These are phyloP conservation scores for Pseudoips prasinana DNA, from an alignment of 2,888 invertebrate genomes.

Conservation along the genomic window DNA sequence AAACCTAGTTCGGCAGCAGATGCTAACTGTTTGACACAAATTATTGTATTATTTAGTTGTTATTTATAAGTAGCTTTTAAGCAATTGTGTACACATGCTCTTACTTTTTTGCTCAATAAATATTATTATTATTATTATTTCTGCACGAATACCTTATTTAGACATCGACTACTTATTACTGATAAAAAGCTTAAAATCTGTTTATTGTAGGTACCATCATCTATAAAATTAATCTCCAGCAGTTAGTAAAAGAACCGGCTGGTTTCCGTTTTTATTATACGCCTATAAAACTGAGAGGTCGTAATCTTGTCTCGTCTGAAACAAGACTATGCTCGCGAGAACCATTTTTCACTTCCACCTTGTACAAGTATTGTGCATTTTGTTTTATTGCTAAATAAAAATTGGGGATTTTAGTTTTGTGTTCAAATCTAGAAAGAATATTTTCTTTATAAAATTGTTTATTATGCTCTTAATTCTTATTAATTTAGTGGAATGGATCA, in stretches of 20 bases:
- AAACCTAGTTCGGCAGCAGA: too few species aligned
- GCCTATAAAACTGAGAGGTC: conserved; percentile 67
- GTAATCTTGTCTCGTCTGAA: conserved; percentile 49
- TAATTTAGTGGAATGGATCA: conserved; percentile 32
- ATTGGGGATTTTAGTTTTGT: too few species aligned
- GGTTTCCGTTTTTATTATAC: conserved; percentile 62
- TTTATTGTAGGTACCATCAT: conserved; percentile 51
- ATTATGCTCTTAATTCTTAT: conserved; percentile 20
- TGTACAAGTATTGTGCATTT: too few species aligned
- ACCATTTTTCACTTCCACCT: conserved; percentile 45
- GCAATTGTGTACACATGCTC: too few species aligned
- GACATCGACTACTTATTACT: conserved; percentile 16
- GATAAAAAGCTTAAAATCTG: conserved; percentile 42
- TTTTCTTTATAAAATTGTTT: conserved; percentile 23
- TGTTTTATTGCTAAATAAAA: too few species aligned
- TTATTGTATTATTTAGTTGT: too few species aligned
- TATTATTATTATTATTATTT: conserved; percentile 7
- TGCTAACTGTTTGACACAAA: too few species aligned
- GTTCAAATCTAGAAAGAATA: too few species aligned
- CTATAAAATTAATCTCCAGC: conserved; percentile 56
- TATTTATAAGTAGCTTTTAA: too few species aligned
- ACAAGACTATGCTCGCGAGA: conserved; percentile 39
- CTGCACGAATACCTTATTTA: conserved; percentile 4
- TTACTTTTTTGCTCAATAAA: too few species aligned
- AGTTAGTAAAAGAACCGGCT: conserved; percentile 63